A percentile compares a stretch with the other conserved stretches of the same genome.
Conservation (phyloP, 2,797 vertebrate species). For the Trichosurus vulpecula region DNA sequence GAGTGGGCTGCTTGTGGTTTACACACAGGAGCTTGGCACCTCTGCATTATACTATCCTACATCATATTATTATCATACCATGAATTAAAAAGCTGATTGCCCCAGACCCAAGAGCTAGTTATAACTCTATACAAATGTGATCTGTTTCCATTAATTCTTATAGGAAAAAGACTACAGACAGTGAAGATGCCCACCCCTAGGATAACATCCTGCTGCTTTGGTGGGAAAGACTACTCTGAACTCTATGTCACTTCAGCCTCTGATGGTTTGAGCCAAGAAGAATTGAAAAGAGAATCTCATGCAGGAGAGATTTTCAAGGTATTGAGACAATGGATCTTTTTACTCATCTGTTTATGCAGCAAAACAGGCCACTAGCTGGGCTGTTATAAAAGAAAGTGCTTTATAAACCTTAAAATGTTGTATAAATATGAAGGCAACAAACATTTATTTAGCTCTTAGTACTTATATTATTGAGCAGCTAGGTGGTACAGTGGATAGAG, state of each 20-base stretch:
- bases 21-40: background rate
- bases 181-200: constrained; percentile 87
- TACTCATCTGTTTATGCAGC: background rate
- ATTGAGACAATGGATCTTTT: background rate
- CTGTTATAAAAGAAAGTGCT: background rate
- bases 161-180: constrained; percentile 85
- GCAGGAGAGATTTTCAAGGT: constrained; percentile 91
- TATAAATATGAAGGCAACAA: background rate
- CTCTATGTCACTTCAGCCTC: constrained; percentile 91
- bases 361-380: background rate
- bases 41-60: background rate
- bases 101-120: background rate
- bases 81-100: background rate
- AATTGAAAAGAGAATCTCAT: constrained; percentile 84
- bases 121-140: background rate
- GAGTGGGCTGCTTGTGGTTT: no score
- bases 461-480: background rate
- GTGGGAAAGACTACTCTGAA: constrained; percentile 90
- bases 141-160: background rate
- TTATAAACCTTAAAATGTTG: background rate
- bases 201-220: constrained; percentile 93
- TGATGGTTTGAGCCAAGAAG: constrained; percentile 83
- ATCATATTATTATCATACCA: background rate
- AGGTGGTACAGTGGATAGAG: background rate
- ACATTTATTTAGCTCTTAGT: background rate